These are phyloP conservation scores for Lophochroa leadbeateri DNA, from an alignment of 2,113 vertebrate genomes.

Conservation along the genomic window DNA sequence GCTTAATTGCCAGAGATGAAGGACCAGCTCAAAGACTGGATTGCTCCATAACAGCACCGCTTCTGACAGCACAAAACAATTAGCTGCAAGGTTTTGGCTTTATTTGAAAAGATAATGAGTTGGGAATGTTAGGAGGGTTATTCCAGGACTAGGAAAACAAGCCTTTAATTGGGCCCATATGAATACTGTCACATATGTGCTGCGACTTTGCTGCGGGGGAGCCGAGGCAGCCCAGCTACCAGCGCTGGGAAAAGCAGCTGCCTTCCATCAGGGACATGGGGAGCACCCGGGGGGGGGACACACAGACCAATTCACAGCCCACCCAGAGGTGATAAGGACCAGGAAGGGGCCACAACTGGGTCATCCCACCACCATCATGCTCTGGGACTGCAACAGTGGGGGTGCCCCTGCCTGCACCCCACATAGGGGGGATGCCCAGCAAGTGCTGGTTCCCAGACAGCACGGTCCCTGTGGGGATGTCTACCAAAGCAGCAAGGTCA, in stretches of 20 bases:
- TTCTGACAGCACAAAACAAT: slow-evolving; percentile 54
- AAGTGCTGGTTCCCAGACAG: slow-evolving; percentile 5
- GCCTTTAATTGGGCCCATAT: slow-evolving; percentile 70
- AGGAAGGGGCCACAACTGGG: background rate
- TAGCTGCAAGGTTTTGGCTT: slow-evolving; percentile 54
- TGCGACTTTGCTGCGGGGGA: slow-evolving; percentile 1
- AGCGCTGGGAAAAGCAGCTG: slow-evolving; percentile 27
- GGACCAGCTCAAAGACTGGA: slow-evolving; percentile 32
- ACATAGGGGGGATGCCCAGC: fast-evolving
- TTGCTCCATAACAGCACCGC: slow-evolving; percentile 21
- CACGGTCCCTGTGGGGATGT: fast-evolving
- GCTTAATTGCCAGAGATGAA: slow-evolving; percentile 46
- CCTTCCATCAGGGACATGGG: background rate
- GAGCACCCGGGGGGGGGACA: background rate
- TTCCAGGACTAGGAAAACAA: slow-evolving; percentile 62
- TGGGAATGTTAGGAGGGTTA: slow-evolving; percentile 59
- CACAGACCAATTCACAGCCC: background rate
- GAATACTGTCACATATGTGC: slow-evolving; percentile 45
- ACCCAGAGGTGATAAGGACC: background rate
- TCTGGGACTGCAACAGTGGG: background rate
- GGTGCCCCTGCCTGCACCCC: background rate
- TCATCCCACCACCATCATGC: fast-evolving
- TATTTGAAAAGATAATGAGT: slow-evolving; percentile 67
- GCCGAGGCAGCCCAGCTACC: slow-evolving; percentile 10
- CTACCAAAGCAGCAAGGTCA: background rate